A percentile compares a stretch with the other conserved stretches of the same genome.
Evolutionary conservation across 2,797 vertebrate species (phyloP).

Genomic region (Hapalemur alaotrensis): DNA sequence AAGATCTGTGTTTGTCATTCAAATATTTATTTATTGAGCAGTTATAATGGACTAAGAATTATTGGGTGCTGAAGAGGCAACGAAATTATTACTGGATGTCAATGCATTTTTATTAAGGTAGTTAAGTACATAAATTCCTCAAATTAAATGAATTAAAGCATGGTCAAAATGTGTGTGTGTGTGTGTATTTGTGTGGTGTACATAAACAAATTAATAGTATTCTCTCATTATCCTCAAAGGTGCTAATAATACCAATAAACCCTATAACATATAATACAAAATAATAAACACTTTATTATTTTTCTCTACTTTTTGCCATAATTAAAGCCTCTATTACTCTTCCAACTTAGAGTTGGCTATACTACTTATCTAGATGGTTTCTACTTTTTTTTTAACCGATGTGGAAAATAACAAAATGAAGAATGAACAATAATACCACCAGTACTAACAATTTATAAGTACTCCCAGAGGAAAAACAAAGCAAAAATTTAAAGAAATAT

Average conservation of each 20-base stretch:
- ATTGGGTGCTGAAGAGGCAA: background rate
- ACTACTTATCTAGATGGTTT: background rate
- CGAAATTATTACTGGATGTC: background rate
- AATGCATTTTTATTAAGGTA: background rate
- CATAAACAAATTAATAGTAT: background rate
- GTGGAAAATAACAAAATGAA: background rate
- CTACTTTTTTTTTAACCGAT: background rate
- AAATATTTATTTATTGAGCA: background rate
- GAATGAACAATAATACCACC: background rate
- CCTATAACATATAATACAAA: background rate
- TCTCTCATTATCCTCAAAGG: background rate
- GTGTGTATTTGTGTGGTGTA: background rate
- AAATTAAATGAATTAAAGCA: background rate
- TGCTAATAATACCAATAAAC: background rate
- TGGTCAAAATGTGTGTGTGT: background rate
- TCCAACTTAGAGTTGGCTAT: background rate
- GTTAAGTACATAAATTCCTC: background rate
- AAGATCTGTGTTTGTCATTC: background rate
- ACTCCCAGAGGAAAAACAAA: background rate
- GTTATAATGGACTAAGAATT: background rate
- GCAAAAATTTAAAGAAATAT: background rate
- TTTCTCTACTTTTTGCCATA: background rate
- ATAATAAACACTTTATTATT: background rate
- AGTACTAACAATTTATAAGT: background rate
- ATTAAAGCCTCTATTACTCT: background rate